Evolutionary conservation across 2,888 invertebrate species (phyloP), one percentile per base, ranked within the genome.

Genomic region (Apotomis turbidana): DNA sequence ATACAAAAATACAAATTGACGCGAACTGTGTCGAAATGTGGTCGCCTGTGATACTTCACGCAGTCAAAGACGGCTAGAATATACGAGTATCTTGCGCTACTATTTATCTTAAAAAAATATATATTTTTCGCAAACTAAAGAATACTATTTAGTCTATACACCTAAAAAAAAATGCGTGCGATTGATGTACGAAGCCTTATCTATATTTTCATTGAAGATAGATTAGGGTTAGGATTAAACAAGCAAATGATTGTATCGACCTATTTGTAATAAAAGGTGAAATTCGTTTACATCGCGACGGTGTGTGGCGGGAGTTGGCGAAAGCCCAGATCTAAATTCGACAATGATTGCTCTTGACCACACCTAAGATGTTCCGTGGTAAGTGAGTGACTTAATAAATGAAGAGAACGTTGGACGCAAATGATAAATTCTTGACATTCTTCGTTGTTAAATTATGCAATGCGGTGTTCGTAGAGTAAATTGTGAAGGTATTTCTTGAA

Each of bases 261-360:
- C 12, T 59, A 58, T 68, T 70, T 68, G 74, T 74, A 74, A 76
- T 76, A 75, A 78, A 78, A 76, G 75, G 74, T 74, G 72, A 73
- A 74, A 74, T 76, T 68, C 68, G 74, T 54, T 70, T 61, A 57
- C 71, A 75, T 70, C 62, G 73, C 74, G 75, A 66, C 85, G 87
- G 86, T 86, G 87, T 85, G 75, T 78, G 76, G 78, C 75, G 75
- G 76, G 76, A 75, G 77, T 90, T 91, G 91, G 91, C 91, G 80
- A 76, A 76, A 74, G 77, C 88, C 91, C 91, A 91, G 89, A 82
- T 90, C 90, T 91, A 91, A 86, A 89, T 90, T 81, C 76, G 87
- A 85, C 84, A 82, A 81, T 81, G 82, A 81, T 81, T 81, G 87
- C 85, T 88, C 90, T 89, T 89, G 91, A 90, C 90, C 90, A 88